Percentiles rank a stretch among this genome's conserved stretches.
These are phyloP conservation scores for Zonotrichia albicollis DNA, from an alignment of 2,797 vertebrate species.

Conservation along the genomic window DNA sequence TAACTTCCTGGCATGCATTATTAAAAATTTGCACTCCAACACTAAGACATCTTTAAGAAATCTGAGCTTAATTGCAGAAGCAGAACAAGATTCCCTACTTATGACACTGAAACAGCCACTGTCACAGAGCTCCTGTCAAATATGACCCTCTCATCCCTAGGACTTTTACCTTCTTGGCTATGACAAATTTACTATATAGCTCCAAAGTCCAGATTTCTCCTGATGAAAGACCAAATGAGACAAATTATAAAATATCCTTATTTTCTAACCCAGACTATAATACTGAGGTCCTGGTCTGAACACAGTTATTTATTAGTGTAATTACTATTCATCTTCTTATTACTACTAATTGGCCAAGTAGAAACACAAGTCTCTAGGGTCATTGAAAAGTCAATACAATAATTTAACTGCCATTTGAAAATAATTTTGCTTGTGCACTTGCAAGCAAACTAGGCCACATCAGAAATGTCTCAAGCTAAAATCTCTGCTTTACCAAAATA, in stretches of 20 bases:
- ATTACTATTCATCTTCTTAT: slow-evolving; percentile 60
- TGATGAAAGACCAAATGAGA: slow-evolving; percentile 34
- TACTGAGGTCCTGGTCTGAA: slow-evolving; percentile 40
- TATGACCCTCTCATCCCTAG: background rate
- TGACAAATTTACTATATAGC: background rate
- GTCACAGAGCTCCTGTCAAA: slow-evolving; percentile 7
- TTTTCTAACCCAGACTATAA: slow-evolving; percentile 32
- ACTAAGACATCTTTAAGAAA: slow-evolving; percentile 16
- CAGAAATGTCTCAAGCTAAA: slow-evolving; percentile 37
- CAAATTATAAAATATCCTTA: slow-evolving; percentile 4
- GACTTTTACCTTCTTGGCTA: background rate
- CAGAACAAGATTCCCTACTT: slow-evolving; percentile 18
- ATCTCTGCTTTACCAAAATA: slow-evolving; percentile 18
- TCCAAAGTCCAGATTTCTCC: slow-evolving; percentile 35
- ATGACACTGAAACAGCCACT: slow-evolving; percentile 22
- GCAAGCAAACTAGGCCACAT: slow-evolving; percentile 43
- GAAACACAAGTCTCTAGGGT: slow-evolving; percentile 60
- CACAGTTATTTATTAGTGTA: slow-evolving; percentile 52
- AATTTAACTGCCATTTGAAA: slow-evolving; percentile 61
- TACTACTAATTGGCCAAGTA: slow-evolving; percentile 59
- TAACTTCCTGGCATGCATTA: slow-evolving; percentile 28
- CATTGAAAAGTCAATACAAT: slow-evolving; percentile 63
- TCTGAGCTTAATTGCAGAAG: slow-evolving; percentile 23
- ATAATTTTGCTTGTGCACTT: slow-evolving; percentile 48
- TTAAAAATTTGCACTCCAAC: background rate